Conservation (phyloP, 2,888 invertebrate genomes). For the Oscheius sp. region DNA sequence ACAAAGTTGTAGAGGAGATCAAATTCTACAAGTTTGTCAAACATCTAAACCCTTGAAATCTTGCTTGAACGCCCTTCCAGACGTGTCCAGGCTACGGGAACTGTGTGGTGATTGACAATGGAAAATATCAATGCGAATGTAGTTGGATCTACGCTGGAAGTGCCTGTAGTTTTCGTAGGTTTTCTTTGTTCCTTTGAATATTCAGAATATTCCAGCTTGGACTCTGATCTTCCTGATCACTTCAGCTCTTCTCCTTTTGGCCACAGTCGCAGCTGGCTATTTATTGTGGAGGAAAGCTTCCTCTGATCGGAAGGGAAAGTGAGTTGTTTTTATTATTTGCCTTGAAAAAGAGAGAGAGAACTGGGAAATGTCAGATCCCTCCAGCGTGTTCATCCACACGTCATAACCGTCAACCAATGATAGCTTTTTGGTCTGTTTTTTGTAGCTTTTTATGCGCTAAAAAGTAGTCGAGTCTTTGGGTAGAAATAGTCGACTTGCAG, state of each 20-base stretch:
- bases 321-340: background rate
- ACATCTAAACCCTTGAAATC: too few species aligned
- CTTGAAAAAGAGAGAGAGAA: background rate
- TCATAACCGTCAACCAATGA: conserved; percentile 21
- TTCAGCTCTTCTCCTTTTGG: conserved; percentile 1
- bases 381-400: conserved; percentile 5
- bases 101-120: background rate
- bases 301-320: conserved; percentile 4
- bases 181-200: background rate
- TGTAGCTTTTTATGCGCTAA: background rate
- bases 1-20: too few species aligned
- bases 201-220: conserved; percentile 5
- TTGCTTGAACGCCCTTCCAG: background rate
- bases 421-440: background rate
- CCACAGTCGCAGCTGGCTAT: background rate
- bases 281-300: background rate
- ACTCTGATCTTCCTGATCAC: conserved; percentile 18
- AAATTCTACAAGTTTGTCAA: too few species aligned
- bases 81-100: conserved; percentile 18
- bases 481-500: background rate
- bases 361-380: background rate
- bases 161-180: conserved; percentile 24
- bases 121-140: conserved; percentile 1
- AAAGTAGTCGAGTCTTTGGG: background rate
- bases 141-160: conserved; percentile 29